Conservation (phyloP, 2,888 invertebrate species). For the Limenitis arthemis region DNA sequence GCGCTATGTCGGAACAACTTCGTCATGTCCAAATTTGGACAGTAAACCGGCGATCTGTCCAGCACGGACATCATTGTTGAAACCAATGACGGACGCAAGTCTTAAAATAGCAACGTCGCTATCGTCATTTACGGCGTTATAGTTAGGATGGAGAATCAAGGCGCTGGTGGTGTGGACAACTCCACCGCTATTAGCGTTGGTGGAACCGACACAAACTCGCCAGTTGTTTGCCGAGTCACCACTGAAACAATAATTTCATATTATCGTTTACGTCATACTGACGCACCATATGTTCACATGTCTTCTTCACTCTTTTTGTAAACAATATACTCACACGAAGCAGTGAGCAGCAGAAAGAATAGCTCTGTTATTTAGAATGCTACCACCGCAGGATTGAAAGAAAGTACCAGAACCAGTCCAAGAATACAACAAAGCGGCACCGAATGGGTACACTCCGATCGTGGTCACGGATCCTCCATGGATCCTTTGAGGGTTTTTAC, state of each 20-base stretch:
- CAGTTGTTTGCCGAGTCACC: constrained; percentile 19
- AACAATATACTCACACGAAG: constrained; percentile 19
- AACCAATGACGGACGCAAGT: constrained; percentile 28
- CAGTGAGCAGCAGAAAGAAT: constrained; percentile 31
- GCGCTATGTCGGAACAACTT: no score
- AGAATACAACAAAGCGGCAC: constrained; percentile 26
- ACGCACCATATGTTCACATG: no score
- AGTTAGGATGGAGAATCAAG: constrained; percentile 39
- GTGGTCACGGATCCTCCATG: constrained; percentile 37
- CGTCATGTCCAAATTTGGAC: no score
- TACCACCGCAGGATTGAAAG: constrained; percentile 28
- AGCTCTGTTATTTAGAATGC: constrained; percentile 29
- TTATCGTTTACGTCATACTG: no score
- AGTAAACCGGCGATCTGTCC: constrained; percentile 35
- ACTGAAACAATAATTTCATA: no score
- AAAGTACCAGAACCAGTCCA: constrained; percentile 13
- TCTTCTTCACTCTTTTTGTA: no score
- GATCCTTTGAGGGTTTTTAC: constrained; percentile 24
- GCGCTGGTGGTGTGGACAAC: constrained; percentile 22
- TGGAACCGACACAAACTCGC: constrained; percentile 20
- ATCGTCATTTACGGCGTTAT: constrained; percentile 28
- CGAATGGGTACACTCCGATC: constrained; percentile 26
- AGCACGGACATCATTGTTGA: constrained; percentile 28
- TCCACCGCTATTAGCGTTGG: constrained; percentile 37
- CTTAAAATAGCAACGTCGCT: constrained; percentile 47